phyloP scores from a whole-genome alignment of 2,888 invertebrate genomes.

The Eupithecia pulchellata region DNA sequence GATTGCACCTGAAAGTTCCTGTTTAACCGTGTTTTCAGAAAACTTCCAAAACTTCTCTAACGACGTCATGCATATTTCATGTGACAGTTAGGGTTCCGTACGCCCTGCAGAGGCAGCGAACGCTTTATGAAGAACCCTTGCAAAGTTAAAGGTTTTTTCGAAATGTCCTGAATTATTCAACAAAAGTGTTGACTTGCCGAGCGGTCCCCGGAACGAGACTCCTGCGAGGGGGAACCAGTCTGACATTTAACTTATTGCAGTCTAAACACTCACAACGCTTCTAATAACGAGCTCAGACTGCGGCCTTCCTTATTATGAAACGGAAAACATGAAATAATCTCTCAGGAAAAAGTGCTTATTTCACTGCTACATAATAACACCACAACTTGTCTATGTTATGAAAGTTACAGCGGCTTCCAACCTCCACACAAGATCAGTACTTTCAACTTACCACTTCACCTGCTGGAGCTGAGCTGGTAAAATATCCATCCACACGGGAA shows the following conservation, averaged over 20 bases:
- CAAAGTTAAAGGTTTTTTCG: constrained; percentile 54
- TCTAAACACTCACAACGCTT: neutral
- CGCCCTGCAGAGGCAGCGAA: constrained; percentile 28
- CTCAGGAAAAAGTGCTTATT: neutral
- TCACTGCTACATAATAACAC: neutral
- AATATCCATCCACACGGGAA: neutral
- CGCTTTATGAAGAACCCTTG: constrained; percentile 54
- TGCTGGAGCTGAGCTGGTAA: too few species aligned
- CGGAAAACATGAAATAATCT: too few species aligned
- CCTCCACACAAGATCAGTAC: neutral
- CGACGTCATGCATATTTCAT: constrained; percentile 53
- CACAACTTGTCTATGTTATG: neutral
- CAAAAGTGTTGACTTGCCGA: constrained; percentile 6
- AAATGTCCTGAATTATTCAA: constrained; percentile 58
- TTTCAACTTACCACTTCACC: neutral
- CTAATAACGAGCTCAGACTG: neutral
- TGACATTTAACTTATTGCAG: neutral
- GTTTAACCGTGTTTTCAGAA: constrained; percentile 48
- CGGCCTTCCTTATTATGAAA: neutral
- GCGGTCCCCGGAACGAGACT: neutral
- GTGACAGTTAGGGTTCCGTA: constrained; percentile 40
- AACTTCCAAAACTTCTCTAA: constrained; percentile 49
- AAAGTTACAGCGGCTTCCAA: neutral
- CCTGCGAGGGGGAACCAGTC: neutral
- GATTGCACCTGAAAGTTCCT: constrained; percentile 29